Base-by-base conservation (phyloP, 2,113 vertebrate genomes). In the Myocastor coypus region DNA sequence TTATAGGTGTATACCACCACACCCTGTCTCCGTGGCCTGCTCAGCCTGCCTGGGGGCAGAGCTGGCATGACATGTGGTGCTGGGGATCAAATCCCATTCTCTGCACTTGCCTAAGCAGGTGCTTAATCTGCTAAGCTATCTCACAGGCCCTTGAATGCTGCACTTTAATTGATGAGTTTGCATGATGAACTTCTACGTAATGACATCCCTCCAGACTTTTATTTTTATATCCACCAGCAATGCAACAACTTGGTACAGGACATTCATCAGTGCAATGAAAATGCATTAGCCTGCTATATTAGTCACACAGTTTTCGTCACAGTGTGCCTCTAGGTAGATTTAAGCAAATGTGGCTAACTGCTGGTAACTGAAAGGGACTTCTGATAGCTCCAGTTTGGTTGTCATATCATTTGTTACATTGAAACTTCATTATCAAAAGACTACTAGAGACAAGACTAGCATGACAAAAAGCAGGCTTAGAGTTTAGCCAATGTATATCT, bases 361-460 rank as follows among this genome's bases (percentile, higher is more conserved):
- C 9, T 37, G 26, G 50, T 63, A 59, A 82, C 55, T 66, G 7
- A 34, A 4, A 5, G 57, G 50, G 63, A 20, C 17, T 92, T 94
- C 13, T 11, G 10, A n/a, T 93, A 59, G 26, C 52, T 34, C 22
- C 11, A 9, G 52, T 24, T 96, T 88, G 55, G 8, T 85, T 83
- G 32, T 42, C 50, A 46, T 10, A 6, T 84, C 46, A 83, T 83
- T 96, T 83, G 37, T 82, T 83, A n/a, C 89, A 7, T 40, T 89
- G 91, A 93, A 95, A 17, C 24, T 78, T 91, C 91, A 84, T 94
- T 87, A 92, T 12, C 34, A 32, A 87, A 57, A 94, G 26, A 87
- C 12, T 81, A 84, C 30, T 63, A 89, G 50, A 91, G 37, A 87
- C n/a, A 87, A 94, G 55, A 90, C 63, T 90, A 77, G 77, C 68